A percentile compares a stretch with the other conserved stretches of the same genome.
These are phyloP conservation scores for Tiphia femorata DNA, from an alignment of 2,888 invertebrate species.

Conservation along the genomic window DNA sequence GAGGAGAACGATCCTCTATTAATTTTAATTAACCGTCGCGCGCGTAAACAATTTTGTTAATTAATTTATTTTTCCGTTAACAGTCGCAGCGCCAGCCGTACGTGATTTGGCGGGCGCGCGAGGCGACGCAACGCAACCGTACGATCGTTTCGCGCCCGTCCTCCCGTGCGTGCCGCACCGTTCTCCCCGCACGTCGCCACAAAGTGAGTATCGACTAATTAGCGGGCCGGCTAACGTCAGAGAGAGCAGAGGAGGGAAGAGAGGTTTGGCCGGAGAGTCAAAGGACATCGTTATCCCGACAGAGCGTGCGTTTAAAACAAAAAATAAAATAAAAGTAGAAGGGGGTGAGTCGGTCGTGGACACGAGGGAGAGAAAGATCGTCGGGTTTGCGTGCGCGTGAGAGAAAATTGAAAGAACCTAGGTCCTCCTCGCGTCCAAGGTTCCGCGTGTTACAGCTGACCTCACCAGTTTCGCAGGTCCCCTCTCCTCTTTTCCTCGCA, in stretches of 20 bases:
- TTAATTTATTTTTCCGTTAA: not conserved
- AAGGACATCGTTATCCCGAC: slow-evolving; percentile 45
- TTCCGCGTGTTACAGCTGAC: no score
- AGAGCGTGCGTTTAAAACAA: slow-evolving; percentile 10
- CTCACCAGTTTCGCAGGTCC: slow-evolving; percentile 19
- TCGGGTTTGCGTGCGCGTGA: not conserved
- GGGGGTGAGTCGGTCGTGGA: no score
- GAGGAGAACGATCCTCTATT: no score
- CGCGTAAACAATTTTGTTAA: not conserved
- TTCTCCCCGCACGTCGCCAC: slow-evolving; percentile 19
- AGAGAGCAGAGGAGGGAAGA: not conserved
- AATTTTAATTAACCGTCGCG: not conserved
- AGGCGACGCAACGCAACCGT: slow-evolving; percentile 3
- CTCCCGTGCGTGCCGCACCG: slow-evolving; percentile 10
- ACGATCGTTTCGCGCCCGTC: slow-evolving; percentile 23
- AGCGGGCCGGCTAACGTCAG: slow-evolving; percentile 37
- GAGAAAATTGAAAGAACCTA: not conserved
- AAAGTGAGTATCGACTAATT: slow-evolving; percentile 49
- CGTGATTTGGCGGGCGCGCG: not conserved
- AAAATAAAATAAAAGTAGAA: slow-evolving; percentile 11
- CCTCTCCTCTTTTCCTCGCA: slow-evolving; percentile 31
- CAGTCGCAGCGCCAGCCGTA: not conserved
- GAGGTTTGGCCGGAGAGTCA: slow-evolving; percentile 35
- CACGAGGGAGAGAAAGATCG: slow-evolving; percentile 2
- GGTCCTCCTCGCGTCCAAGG: not conserved